Conservation (phyloP, 1,140 invertebrate species). For the Himalopsyche phryganea region DNA sequence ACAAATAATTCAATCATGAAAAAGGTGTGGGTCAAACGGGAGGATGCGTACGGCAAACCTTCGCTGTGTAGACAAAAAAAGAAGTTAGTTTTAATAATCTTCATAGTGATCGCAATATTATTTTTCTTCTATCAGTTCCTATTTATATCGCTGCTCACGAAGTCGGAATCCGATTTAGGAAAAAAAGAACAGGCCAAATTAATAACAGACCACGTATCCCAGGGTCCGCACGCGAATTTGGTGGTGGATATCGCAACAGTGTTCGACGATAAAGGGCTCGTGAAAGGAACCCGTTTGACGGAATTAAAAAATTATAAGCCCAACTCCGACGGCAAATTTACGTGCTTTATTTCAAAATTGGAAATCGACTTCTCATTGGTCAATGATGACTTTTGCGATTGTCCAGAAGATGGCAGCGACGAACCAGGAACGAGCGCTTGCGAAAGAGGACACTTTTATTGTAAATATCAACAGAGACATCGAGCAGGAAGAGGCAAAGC, state of each 20-base stretch:
- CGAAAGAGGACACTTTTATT: slow-evolving; percentile 76
- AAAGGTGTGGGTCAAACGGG: slow-evolving; percentile 11
- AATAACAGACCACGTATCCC: slow-evolving; percentile 1
- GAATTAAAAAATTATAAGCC: slow-evolving; percentile 49
- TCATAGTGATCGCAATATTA: slow-evolving; percentile 9
- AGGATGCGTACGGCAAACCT: slow-evolving; percentile 3
- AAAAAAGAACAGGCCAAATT: neutral
- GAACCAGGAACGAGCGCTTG: slow-evolving; percentile 91
- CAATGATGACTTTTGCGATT: slow-evolving; percentile 96
- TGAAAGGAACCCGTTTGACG: slow-evolving; percentile 41
- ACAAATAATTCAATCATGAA: neutral
- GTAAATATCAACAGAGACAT: slow-evolving; percentile 55
- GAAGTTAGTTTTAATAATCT: slow-evolving; percentile 9
- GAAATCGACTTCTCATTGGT: slow-evolving; percentile 80
- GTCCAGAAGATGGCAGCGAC: slow-evolving; percentile 76
- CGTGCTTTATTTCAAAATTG: slow-evolving; percentile 84
- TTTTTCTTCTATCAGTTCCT: slow-evolving; percentile 28
- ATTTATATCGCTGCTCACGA: slow-evolving; percentile 17
- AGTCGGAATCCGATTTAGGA: slow-evolving; percentile 10
- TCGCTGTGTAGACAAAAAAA: slow-evolving; percentile 17
- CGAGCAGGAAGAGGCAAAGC: slow-evolving; percentile 40
- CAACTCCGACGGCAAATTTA: slow-evolving; percentile 74
- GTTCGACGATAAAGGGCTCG: slow-evolving; percentile 41
- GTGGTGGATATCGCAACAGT: neutral
- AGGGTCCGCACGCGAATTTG: neutral